Conservation (phyloP, 2,888 invertebrate species). For the Ernsta delagoae region DNA sequence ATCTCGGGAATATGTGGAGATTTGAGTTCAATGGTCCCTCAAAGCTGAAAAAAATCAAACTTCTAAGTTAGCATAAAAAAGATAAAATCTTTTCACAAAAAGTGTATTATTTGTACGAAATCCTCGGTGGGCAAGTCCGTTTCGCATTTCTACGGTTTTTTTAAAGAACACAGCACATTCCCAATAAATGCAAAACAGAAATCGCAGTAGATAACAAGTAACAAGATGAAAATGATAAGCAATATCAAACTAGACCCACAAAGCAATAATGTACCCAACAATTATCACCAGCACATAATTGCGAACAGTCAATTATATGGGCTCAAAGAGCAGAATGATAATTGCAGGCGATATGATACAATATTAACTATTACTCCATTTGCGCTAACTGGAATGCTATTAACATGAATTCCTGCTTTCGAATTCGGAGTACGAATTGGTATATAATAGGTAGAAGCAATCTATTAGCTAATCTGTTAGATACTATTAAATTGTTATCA, state of each 20-base stretch:
- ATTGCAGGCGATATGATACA: slow-evolving; percentile 21
- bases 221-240: neutral
- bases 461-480: neutral
- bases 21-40: too few relatives aligned
- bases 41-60: too few relatives aligned
- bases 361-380: slow-evolving; percentile 33
- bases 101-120: too few relatives aligned
- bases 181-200: too few relatives aligned
- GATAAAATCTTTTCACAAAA: too few relatives aligned
- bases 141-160: too few relatives aligned
- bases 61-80: too few relatives aligned
- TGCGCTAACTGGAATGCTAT: slow-evolving; percentile 28
- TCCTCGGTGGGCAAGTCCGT: too few relatives aligned
- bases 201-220: too few relatives aligned
- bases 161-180: too few relatives aligned
- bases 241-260: slow-evolving; percentile 4
- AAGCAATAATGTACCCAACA: neutral
- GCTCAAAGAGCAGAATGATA: slow-evolving; percentile 28
- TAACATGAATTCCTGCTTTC: slow-evolving; percentile 18
- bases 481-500: too few relatives aligned
- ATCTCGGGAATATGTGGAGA: too few relatives aligned
- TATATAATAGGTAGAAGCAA: neutral
- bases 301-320: slow-evolving; percentile 25
- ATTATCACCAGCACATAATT: slow-evolving; percentile 20
- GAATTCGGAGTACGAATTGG: slow-evolving; percentile 5